Evolutionary conservation across 2,113 vertebrate species (phyloP).

Genomic region (Chaenocephalus aceratus): DNA sequence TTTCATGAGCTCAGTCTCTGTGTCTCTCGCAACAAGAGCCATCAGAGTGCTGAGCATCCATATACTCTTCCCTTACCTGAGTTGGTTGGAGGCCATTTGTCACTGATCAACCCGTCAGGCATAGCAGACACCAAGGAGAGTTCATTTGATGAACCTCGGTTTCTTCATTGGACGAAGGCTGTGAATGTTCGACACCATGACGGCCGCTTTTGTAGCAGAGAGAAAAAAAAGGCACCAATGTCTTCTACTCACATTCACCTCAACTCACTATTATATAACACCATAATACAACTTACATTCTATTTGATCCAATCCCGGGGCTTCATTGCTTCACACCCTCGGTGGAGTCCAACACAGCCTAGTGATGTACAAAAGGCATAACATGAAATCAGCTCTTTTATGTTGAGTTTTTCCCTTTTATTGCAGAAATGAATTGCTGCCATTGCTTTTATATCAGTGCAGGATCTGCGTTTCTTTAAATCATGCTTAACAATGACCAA

Average conservation of each 20-base stretch:
- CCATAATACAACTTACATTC: background rate
- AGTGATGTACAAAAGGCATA: background rate
- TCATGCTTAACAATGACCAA: background rate
- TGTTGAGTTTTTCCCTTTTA: background rate
- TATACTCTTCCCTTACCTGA: conserved; percentile 41
- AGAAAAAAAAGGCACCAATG: conserved; percentile 7
- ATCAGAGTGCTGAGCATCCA: conserved; percentile 42
- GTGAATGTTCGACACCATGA: conserved; percentile 8
- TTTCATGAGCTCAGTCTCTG: conserved; percentile 20
- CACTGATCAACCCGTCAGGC: conserved; percentile 63
- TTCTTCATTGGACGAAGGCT: conserved; percentile 14
- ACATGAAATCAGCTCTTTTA: conserved; percentile 1
- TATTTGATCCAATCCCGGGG: conserved; percentile 5
- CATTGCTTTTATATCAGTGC: background rate
- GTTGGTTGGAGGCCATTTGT: conserved; percentile 54
- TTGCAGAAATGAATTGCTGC: background rate
- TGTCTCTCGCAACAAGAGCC: conserved; percentile 10
- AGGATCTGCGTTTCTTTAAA: background rate
- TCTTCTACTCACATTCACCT: conserved; percentile 25
- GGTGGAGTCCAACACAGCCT: background rate
- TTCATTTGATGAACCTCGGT: conserved; percentile 48
- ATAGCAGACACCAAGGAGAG: conserved; percentile 25
- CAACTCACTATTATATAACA: background rate
- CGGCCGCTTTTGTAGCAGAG: conserved; percentile 15
- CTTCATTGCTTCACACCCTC: background rate